These are phyloP conservation scores for Sceloporus undulatus DNA, from an alignment of 2,113 vertebrate genomes.

Conservation along the genomic window DNA sequence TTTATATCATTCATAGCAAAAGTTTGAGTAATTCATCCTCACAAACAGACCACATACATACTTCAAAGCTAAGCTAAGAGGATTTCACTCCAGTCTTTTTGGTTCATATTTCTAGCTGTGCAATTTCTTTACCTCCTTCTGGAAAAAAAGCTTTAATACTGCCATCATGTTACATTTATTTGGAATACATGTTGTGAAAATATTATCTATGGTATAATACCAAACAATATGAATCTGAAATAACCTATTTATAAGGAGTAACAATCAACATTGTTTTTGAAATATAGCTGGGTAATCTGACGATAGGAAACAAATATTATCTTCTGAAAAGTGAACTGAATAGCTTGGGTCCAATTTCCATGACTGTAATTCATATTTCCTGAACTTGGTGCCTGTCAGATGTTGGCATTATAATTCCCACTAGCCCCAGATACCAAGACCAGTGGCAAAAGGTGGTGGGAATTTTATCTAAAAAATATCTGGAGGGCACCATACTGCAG, in stretches of 20 bases:
- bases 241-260: not conserved
- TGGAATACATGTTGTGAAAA: constrained; percentile 12
- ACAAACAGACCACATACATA: not conserved
- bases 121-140: not conserved
- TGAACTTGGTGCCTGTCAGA: not conserved
- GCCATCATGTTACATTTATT: constrained; percentile 28
- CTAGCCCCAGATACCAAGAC: not conserved
- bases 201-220: constrained; percentile 29
- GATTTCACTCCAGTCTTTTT: constrained; percentile 26
- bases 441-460: not conserved
- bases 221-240: constrained; percentile 36
- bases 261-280: constrained; percentile 28
- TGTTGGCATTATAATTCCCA: not conserved
- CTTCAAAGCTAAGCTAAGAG: constrained; percentile 31
- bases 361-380: not conserved
- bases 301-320: not conserved
- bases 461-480: not conserved
- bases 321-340: constrained; percentile 13
- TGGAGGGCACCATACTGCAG: not conserved
- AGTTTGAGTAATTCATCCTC: constrained; percentile 10
- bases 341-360: not conserved
- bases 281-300: constrained; percentile 22
- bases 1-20: not conserved
- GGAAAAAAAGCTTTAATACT: constrained; percentile 33
- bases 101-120: not conserved